Base-by-base conservation (phyloP, 1,140 invertebrate genomes). In the Papilio xuthus region DNA sequence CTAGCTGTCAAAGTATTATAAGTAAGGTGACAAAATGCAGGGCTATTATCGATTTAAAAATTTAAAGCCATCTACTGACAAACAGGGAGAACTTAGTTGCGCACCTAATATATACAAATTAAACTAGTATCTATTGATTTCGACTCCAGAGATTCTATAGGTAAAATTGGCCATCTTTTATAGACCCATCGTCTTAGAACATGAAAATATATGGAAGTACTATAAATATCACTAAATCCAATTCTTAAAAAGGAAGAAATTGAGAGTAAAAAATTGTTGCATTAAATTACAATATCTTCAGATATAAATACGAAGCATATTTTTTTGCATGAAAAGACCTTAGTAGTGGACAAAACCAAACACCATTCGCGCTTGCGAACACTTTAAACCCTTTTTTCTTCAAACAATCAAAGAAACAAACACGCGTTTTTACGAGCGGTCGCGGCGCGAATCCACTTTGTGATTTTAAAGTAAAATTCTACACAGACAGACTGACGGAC, bases 401-500 rank as follows among this genome's bases (percentile, higher is more conserved):
- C 72, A 78, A 78, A 81, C 80, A 78, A 78, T 76, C 80, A 78
- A 74, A 81, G 71, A 78, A 80, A 82, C 80, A 82, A 83, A 86
- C 82, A 82, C 78, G 77, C 56, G 71, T 86, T 85, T 86, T 85
- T 86, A 82, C 83, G 80, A 80, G 50, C 12, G 50, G 50, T 47
- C 73, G 73, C 79, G 83, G 79, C 77, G 84, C 37, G 84, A 83
- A 85, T 82, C 81, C 74, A 79, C 80, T 73, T 80, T 73, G 82
- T 83, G 80, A 89, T 90, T 89, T 90, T 85, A 90, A 91, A 89
- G 85, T 89, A 79, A 88, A 89, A 90, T 88, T 77, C 80, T 81
- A 78, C 15, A 20, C 77, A 41, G 80, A 75, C 82, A 88, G 88
- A 89, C 88, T 84, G 85, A 88, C 79, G 84, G 88, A 85, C 89